Evolutionary conservation across 1,140 invertebrate species (phyloP).

Genomic region (Pectinophora gossypiella): DNA sequence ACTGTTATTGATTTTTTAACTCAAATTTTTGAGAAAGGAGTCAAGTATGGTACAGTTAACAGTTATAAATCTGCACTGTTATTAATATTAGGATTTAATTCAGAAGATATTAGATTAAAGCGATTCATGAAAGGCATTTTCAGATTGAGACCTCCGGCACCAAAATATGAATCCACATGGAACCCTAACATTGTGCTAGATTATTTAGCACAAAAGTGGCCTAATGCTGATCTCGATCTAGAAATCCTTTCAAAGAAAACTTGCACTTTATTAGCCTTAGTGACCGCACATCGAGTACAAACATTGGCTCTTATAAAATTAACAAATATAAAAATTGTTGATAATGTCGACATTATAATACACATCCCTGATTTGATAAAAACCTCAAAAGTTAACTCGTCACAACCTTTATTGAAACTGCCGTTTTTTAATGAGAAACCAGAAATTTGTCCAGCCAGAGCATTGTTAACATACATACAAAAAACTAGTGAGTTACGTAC

Average conservation of each 20-base stretch:
- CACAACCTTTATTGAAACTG: conserved; percentile 1
- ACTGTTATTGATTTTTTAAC: conserved; percentile 4
- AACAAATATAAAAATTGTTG: not conserved
- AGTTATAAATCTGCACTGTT: conserved; percentile 20
- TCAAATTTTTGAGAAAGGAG: conserved; percentile 5
- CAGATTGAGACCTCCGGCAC: conserved; percentile 15
- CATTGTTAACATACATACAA: not conserved
- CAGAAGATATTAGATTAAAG: conserved; percentile 16
- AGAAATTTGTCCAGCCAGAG: conserved; percentile 5
- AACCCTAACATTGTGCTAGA: conserved; percentile 22
- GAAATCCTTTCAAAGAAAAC: conserved; percentile 15
- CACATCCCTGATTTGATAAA: not conserved
- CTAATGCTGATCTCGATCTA: conserved; percentile 5
- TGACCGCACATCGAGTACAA: conserved; percentile 10
- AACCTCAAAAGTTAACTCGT: not conserved
- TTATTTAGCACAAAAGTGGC: conserved; percentile 8
- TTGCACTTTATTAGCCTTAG: conserved; percentile 13
- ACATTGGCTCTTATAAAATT: not conserved
- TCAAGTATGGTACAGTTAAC: conserved; percentile 26
- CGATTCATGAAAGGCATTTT: conserved; percentile 28
- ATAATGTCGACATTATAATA: not conserved
- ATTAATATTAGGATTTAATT: conserved; percentile 9
- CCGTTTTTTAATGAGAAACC: conserved; percentile 1
- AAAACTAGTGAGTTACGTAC: not conserved
- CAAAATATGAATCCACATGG: conserved; percentile 31